A percentile compares a stretch with the other conserved stretches of the same genome.
phyloP scores from a whole-genome alignment of 2,888 invertebrate species.

The Polyploca ridens region DNA sequence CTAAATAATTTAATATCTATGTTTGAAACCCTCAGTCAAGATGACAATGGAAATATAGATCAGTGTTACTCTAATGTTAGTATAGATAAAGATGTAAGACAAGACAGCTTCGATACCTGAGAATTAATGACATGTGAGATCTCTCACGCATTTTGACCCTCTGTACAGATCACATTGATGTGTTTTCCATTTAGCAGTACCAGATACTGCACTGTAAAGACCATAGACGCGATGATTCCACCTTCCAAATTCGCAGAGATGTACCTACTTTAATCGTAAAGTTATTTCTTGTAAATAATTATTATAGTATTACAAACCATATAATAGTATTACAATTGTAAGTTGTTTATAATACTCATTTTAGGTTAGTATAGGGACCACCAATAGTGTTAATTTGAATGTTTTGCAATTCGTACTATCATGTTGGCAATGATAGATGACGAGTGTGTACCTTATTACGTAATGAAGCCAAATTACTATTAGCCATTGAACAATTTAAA shows the following conservation, averaged over 20 bases:
- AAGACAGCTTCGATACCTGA: constrained; percentile 78
- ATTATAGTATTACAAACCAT: constrained; percentile 56
- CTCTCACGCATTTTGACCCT: constrained; percentile 53
- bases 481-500: constrained; percentile 9
- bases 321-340: constrained; percentile 39
- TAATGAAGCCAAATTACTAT: constrained; percentile 13
- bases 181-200: constrained; percentile 48
- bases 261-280: constrained; percentile 43
- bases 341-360: constrained; percentile 76
- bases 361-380: constrained; percentile 55
- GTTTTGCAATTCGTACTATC: constrained; percentile 7
- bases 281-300: constrained; percentile 68
- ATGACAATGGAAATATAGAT: constrained; percentile 73
- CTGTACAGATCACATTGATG: constrained; percentile 40
- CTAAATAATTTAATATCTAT: constrained; percentile 95
- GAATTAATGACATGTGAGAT: constrained; percentile 37
- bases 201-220: constrained; percentile 42
- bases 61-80: constrained; percentile 63
- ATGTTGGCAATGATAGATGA: constrained; percentile 4
- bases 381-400: constrained; percentile 49
- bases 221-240: constrained; percentile 35
- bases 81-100: constrained; percentile 68
- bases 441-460: constrained; percentile 6
- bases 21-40: constrained; percentile 87
- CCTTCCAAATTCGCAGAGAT: constrained; percentile 42